Conservation (phyloP, 2,888 invertebrate genomes). For the Lissocephala sabroskyi region DNA sequence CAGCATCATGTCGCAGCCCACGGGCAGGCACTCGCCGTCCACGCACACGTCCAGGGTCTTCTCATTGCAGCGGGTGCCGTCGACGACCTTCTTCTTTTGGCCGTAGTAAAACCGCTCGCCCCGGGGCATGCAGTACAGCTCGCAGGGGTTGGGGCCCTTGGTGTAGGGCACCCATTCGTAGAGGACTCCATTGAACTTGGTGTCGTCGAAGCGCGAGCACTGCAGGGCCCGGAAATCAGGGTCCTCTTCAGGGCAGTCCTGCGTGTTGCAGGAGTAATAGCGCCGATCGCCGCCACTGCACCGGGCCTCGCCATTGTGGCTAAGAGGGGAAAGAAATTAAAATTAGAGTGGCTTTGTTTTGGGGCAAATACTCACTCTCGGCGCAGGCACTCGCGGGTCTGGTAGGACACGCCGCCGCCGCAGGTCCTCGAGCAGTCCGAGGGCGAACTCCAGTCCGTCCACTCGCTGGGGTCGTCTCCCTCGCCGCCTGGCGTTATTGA, state of each 20-base stretch:
- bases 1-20: slow-evolving; percentile 96
- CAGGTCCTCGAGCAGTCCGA: slow-evolving; percentile 92
- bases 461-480: slow-evolving; percentile 77
- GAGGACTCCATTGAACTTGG: slow-evolving; percentile 85
- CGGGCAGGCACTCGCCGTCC: slow-evolving; percentile 91
- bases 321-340: slow-evolving; percentile 56
- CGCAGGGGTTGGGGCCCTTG: slow-evolving; percentile 91
- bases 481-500: slow-evolving; percentile 82
- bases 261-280: slow-evolving; percentile 93
- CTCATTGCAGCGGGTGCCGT: slow-evolving; percentile 88
- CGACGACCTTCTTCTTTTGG: slow-evolving; percentile 84
- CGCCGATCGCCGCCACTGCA: slow-evolving; percentile 87
- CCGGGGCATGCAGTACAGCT: slow-evolving; percentile 95
- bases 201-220: slow-evolving; percentile 87
- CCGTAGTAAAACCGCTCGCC: slow-evolving; percentile 93
- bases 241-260: slow-evolving; percentile 86
- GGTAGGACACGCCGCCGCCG: slow-evolving; percentile 92
- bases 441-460: slow-evolving; percentile 89
- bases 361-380: slow-evolving; percentile 73
- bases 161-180: slow-evolving; percentile 93
- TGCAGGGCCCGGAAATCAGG: slow-evolving; percentile 91
- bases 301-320: slow-evolving; percentile 76
- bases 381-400: slow-evolving; percentile 83
- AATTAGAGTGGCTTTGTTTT: background rate
- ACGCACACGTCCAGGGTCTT: slow-evolving; percentile 94